Evolutionary conservation across 2,888 invertebrate species (phyloP), one percentile per base, ranked within the genome.

Genomic region (Drosophila quinaria): DNA sequence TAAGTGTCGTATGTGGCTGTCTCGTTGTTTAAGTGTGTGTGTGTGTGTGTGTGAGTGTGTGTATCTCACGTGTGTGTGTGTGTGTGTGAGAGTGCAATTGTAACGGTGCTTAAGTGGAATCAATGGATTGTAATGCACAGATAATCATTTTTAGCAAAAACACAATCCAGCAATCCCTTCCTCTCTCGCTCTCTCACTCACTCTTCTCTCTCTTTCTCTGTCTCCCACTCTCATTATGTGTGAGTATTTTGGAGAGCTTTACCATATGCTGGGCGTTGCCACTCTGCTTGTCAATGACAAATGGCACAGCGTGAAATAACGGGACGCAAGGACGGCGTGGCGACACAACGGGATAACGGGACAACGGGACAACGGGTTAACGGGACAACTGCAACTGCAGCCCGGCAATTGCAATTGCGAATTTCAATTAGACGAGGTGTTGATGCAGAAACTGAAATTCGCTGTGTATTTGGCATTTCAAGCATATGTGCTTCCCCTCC

Each of bases 51-150:
- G 42, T 31, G 59, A 31, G 19, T 51, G 52, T 63, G 51, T 65
- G 50, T 39, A 15, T 44, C n/a, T n/a, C n/a, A n/a, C n/a, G 31
- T 17, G 35, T 39, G 33, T 41, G 33, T 65, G 15, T 17, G 37
- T 39, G 37, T 39, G 33, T 39, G 31, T 39, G 31, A 63, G 78
- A 75, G 73, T 74, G 82, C 80, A 74, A 77, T 79, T 77, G 79
- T 74, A 81, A 81, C 80, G 87, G 88, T 89, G 90, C 86, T 89
- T 89, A 89, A 89, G 86, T 85, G 89, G 83, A 83, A 87, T 90
- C 87, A 87, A 87, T 87, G 88, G 87, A 88, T 88, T 90, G 88
- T 88, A 83, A 90, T 90, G 81, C 81, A 81, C 74, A 85, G 90
- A 87, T 88, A 89, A 89, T 89, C 86, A 87, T 76, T 81, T 87